These are phyloP conservation scores for Phaenicophaeus curvirostris DNA, from an alignment of 2,797 vertebrate species.

Conservation along the genomic window DNA sequence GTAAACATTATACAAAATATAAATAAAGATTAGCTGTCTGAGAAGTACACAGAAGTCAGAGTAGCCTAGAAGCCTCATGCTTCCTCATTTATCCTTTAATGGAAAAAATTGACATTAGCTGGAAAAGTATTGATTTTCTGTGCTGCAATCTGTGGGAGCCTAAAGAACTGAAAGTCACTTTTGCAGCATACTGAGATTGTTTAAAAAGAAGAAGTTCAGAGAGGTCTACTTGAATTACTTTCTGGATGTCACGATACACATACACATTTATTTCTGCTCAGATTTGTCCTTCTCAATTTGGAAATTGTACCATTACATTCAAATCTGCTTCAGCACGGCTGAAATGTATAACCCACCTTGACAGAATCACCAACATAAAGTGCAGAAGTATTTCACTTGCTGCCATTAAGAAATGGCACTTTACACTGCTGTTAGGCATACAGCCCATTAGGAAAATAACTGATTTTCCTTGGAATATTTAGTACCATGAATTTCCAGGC, in stretches of 20 bases:
- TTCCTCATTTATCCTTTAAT: constrained; percentile 15
- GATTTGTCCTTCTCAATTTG: not conserved
- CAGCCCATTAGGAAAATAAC: not conserved
- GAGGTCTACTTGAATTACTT: not conserved
- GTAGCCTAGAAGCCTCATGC: not conserved
- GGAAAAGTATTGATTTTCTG: constrained; percentile 35
- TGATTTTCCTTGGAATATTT: not conserved
- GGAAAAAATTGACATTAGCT: not conserved
- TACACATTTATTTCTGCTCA: not conserved
- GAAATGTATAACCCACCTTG: not conserved
- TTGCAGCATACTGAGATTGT: not conserved
- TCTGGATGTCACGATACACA: not conserved
- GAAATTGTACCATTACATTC: not conserved
- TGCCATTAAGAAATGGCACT: not conserved
- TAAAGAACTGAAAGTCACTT: not conserved
- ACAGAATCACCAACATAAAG: not conserved
- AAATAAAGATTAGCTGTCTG: not conserved
- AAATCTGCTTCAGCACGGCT: not conserved
- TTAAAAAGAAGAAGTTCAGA: constrained; percentile 16
- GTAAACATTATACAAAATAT: not conserved
- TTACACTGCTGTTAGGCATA: not conserved
- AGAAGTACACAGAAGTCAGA: not conserved
- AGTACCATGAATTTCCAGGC: not conserved
- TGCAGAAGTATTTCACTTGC: not conserved
- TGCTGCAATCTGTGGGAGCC: not conserved